Conservation (phyloP, 2,113 vertebrate genomes). For the Camelus bactrianus region DNA sequence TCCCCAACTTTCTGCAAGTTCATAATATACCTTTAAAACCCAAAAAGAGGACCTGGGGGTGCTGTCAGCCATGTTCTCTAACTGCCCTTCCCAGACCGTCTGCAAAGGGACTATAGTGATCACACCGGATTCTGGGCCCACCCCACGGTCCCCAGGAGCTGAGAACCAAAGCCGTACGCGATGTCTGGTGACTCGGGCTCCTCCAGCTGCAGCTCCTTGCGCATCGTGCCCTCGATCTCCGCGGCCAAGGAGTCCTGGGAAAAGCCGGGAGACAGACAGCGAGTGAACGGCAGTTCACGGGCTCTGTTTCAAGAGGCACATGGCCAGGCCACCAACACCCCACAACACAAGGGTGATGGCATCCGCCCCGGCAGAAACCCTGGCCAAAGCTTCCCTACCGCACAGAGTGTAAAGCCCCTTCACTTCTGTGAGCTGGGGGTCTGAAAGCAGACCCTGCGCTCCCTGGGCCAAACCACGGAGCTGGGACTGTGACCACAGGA, state of each 20-base stretch:
- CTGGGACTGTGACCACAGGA: too few relatives aligned
- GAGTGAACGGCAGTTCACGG: accelerated
- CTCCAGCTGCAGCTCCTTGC: slow-evolving; percentile 97
- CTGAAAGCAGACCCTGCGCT: neutral
- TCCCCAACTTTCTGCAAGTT: neutral
- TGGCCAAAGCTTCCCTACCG: neutral
- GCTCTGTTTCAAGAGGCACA: neutral
- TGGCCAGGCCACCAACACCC: neutral
- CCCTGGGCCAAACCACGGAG: neutral
- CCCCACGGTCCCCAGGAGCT: neutral
- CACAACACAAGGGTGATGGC: too few relatives aligned
- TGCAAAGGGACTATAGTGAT: neutral
- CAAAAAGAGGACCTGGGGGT: neutral
- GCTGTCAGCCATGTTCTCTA: neutral
- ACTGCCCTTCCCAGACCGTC: neutral
- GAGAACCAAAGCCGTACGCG: slow-evolving; percentile 78
- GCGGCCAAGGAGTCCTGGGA: slow-evolving; percentile 97
- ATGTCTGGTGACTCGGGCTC: slow-evolving; percentile 94
- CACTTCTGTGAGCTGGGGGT: accelerated
- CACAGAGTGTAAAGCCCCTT: accelerated
- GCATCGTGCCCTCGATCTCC: slow-evolving; percentile 99
- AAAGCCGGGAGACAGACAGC: slow-evolving; percentile 61
- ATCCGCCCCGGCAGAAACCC: accelerated
- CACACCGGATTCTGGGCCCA: neutral
- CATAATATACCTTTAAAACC: neutral